Evolutionary conservation across 2,113 vertebrate genomes (phyloP), one percentile per base, ranked within the genome.

Genomic region (Rhadina sibilatrix): DNA sequence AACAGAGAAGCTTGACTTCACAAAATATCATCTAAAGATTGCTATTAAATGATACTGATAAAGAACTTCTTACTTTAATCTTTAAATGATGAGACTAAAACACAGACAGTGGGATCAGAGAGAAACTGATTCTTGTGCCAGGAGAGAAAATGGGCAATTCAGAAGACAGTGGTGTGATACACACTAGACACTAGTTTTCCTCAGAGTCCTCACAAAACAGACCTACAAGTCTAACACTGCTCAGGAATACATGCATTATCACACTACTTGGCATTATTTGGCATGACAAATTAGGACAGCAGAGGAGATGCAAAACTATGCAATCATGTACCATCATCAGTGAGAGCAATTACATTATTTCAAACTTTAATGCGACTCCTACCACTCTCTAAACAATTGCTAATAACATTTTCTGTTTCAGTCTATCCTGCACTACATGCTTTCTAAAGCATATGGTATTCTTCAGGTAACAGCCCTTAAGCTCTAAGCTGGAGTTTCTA

Each of bases 1-100:
- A 92, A 85, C 52, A 78, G 83, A 92, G 83, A 66, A 93, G 44
- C 10, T 89, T 89, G 61, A 95, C 77, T 83, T 72, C 59, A n/a
- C 15, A 75, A 25, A 90, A 44, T 9, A 47, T 71, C 27, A 23
- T 30, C 27, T 3, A 81, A 27, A 72, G 30, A 88, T 37, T 37
- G 11, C 3, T 78, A 63, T 53, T 54, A 79, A 89, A 75, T 35
- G 1, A 69, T 12, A 60, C 20, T 50, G 52, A 70, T 47, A 38
- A 57, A 82, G 17, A 30, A 28, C 23, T 53, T 79, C 24, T 59
- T 63, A 25, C 14, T 71, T 84, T 84, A 69, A 68, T 91, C 57
- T 57, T 37, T 63, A 87, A 84, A 69, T 46, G 15, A 60, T 53
- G 19, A 89, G 16, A 56, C 68, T 17, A 69, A 53, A 83, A 57